These are phyloP conservation scores for Stenolophus ochropezus DNA, from an alignment of 2,888 invertebrate species.

Conservation along the genomic window DNA sequence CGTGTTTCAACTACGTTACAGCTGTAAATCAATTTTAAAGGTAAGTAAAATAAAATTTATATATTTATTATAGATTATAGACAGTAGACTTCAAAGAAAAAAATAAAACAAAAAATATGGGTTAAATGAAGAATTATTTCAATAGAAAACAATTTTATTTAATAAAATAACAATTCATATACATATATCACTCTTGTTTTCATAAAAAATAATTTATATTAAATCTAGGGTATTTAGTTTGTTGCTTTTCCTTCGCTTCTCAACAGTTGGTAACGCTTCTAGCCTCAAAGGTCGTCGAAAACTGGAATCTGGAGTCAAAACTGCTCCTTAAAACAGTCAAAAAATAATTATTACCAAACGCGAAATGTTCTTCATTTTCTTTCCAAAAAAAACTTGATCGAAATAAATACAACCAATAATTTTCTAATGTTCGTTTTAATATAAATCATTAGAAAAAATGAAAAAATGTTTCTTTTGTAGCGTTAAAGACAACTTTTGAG, in stretches of 20 bases:
- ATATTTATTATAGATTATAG: too few relatives aligned
- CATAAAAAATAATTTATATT: slow-evolving; percentile 53
- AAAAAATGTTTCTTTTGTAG: too few relatives aligned
- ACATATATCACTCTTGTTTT: background rate
- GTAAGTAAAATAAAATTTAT: too few relatives aligned
- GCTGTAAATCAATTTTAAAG: too few relatives aligned
- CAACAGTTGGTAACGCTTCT: slow-evolving; percentile 71
- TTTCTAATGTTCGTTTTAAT: too few relatives aligned
- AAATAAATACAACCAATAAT: background rate
- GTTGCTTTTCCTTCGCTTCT: slow-evolving; percentile 65
- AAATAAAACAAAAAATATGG: too few relatives aligned
- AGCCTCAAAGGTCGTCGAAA: slow-evolving; percentile 69
- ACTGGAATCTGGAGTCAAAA: slow-evolving; percentile 64
- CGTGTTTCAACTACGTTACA: too few relatives aligned
- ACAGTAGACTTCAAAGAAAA: too few relatives aligned
- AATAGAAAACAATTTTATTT: background rate
- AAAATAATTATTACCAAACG: background rate
- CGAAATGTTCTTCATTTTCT: background rate
- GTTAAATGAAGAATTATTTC: too few relatives aligned
- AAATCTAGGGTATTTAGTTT: slow-evolving; percentile 68
- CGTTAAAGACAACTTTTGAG: too few relatives aligned
- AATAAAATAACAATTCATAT: background rate
- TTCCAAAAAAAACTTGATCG: background rate
- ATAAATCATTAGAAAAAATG: too few relatives aligned
- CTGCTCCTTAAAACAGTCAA: slow-evolving; percentile 62